Percentiles rank a stretch among this genome's conserved stretches.
phyloP scores from a whole-genome alignment of 1,140 invertebrate genomes.

The Orchesella cincta region DNA sequence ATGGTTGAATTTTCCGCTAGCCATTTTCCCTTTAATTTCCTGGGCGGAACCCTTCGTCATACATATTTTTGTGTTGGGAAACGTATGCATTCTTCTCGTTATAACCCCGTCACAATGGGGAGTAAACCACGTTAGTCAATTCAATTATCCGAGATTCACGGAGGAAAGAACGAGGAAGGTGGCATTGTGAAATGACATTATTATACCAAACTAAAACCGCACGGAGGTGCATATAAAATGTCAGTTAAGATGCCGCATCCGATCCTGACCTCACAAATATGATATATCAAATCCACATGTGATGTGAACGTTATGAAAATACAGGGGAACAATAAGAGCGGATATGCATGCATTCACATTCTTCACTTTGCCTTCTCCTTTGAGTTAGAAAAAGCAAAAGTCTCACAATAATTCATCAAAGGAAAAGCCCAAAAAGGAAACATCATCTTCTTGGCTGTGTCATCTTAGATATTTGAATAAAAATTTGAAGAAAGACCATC shows the following conservation, averaged over 20 bases:
- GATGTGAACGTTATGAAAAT: neutral
- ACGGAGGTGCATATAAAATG: too few relatives aligned
- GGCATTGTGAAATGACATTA: neutral
- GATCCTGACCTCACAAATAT: too few relatives aligned
- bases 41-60: conserved; percentile 21
- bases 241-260: too few relatives aligned
- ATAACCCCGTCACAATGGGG: conserved; percentile 7
- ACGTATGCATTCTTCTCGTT: neutral
- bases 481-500: too few relatives aligned
- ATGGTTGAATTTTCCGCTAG: conserved; percentile 10
- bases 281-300: too few relatives aligned
- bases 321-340: neutral
- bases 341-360: neutral
- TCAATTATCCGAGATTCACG: neutral
- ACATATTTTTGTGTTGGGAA: neutral
- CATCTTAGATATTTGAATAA: neutral
- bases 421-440: conserved; percentile 9
- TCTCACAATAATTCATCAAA: neutral
- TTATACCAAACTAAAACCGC: too few relatives aligned
- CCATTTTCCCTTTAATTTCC: neutral
- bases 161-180: neutral
- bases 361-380: conserved; percentile 9
- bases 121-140: conserved; percentile 11
- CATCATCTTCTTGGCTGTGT: neutral
- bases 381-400: conserved; percentile 13